phyloP scores from a whole-genome alignment of 1,140 invertebrate genomes.

The Drosophila paulistorum region DNA sequence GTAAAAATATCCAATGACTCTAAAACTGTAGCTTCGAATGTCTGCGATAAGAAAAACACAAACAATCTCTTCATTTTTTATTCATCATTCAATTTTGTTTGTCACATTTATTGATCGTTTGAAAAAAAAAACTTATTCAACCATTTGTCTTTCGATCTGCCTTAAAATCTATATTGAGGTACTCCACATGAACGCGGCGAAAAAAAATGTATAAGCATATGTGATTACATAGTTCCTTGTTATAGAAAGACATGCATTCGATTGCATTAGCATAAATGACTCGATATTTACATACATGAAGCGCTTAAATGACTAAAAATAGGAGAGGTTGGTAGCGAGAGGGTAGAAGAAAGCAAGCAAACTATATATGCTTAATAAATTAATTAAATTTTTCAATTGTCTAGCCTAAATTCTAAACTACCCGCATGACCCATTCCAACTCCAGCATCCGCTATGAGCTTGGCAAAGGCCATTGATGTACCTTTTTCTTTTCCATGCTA shows the following conservation, averaged over 20 bases:
- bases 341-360: constrained; percentile 14
- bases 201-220: constrained; percentile 30
- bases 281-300: constrained; percentile 80
- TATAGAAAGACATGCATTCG: constrained; percentile 24
- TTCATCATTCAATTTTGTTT: constrained; percentile 9
- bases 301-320: constrained; percentile 70
- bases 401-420: constrained; percentile 47
- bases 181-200: constrained; percentile 68
- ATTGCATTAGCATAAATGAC: constrained; percentile 74
- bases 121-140: constrained; percentile 21
- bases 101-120: constrained; percentile 26
- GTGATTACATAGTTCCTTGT: constrained; percentile 33
- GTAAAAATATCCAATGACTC: not conserved
- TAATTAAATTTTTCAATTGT: constrained; percentile 46
- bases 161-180: constrained; percentile 70
- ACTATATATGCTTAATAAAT: constrained; percentile 68
- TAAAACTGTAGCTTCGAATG: not conserved
- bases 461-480: constrained; percentile 62
- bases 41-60: not conserved
- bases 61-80: not conserved
- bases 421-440: constrained; percentile 1
- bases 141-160: constrained; percentile 36
- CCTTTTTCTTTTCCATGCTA: not conserved
- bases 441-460: constrained; percentile 42
- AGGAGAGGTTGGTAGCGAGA: not conserved